A percentile compares a stretch with the other conserved stretches of the same genome.
Evolutionary conservation across 1,140 invertebrate genomes (phyloP).

Genomic region (Ectropis grisescens): DNA sequence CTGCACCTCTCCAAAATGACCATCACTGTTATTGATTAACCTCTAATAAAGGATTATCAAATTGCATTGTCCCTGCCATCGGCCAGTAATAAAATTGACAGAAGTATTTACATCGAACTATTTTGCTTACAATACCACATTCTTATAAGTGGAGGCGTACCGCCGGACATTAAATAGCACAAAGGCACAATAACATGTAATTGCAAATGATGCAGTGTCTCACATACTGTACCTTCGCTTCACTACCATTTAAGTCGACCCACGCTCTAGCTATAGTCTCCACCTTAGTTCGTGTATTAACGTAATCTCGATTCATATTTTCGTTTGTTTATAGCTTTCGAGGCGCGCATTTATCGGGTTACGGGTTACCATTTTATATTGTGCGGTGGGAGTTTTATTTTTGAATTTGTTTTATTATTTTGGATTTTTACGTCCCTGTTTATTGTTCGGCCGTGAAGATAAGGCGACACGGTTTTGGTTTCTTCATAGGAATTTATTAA

Average conservation of each 20-base stretch:
- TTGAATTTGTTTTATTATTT: slow-evolving; percentile 8
- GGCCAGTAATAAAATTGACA: slow-evolving; percentile 43
- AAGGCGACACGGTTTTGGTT: slow-evolving; percentile 1
- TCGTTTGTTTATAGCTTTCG: slow-evolving; percentile 40
- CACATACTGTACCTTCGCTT: slow-evolving; percentile 33
- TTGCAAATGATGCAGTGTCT: slow-evolving; percentile 66
- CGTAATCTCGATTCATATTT: slow-evolving; percentile 56
- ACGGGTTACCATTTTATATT: slow-evolving; percentile 27
- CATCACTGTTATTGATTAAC: no score
- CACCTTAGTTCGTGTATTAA: slow-evolving; percentile 17
- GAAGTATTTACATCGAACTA: slow-evolving; percentile 43
- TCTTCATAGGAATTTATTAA: no score
- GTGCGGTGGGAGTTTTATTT: slow-evolving; percentile 15
- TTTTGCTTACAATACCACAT: slow-evolving; percentile 63
- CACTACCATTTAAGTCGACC: slow-evolving; percentile 51
- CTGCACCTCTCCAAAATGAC: no score
- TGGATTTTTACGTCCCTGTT: slow-evolving; percentile 1
- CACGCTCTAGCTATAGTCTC: slow-evolving; percentile 20
- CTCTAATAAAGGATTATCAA: no score
- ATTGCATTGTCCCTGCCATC: no score
- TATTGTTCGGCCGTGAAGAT: background rate
- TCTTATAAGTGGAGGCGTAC: slow-evolving; percentile 24
- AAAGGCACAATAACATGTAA: slow-evolving; percentile 65
- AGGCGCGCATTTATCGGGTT: slow-evolving; percentile 30
- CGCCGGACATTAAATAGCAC: slow-evolving; percentile 46